Evolutionary conservation across 2,113 vertebrate species (phyloP), one percentile per base, ranked within the genome.

Genomic region (Lonchura striata): DNA sequence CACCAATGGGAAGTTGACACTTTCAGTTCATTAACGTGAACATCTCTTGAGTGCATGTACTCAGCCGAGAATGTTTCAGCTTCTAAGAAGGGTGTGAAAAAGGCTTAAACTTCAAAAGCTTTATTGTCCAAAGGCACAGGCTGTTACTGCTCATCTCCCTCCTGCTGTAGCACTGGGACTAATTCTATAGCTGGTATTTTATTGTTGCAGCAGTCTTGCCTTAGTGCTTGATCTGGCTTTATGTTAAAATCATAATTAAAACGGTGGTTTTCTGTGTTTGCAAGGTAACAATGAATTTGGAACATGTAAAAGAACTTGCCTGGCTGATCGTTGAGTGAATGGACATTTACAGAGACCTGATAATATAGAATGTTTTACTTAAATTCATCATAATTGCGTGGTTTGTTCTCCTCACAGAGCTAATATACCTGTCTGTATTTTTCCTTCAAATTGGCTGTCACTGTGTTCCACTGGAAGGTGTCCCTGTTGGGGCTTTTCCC

Each of bases 21-120:
- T 97, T 96, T 97, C 95, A 95, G 92, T 96, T 97, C 94, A 61
- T 93, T 92, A 93, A 88, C 77, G 90, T 0, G 3, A 94, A 50
- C n/a, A 8, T 83, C 64, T 75, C 1, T 49, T 49, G 54, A 72
- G 78, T 47, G 71, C 19, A 3, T 35, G 28, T 24, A 6, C 79
- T 80, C 76, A 75, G 71, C 63, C 86, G 75, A 83, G 82, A 59
- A 28, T 31, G 23, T 31, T 85, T 89, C 81, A 56, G 63, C 56
- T 64, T 94, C 42, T 33, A 77, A 81, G 70, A 71, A 53, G 52
- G 52, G 20, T 44, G 76, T 75, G 82, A 90, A 82, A 77, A 76
- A 90, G 25, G 2, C 66, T 41, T 42, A 8, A 65, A 15, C 44
- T 88, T 75, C 11, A 64, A 81, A 88, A 70, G 52, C 56, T 71